Evolutionary conservation across 2,113 vertebrate species (phyloP).

Genomic region (Halcyon senegalensis): DNA sequence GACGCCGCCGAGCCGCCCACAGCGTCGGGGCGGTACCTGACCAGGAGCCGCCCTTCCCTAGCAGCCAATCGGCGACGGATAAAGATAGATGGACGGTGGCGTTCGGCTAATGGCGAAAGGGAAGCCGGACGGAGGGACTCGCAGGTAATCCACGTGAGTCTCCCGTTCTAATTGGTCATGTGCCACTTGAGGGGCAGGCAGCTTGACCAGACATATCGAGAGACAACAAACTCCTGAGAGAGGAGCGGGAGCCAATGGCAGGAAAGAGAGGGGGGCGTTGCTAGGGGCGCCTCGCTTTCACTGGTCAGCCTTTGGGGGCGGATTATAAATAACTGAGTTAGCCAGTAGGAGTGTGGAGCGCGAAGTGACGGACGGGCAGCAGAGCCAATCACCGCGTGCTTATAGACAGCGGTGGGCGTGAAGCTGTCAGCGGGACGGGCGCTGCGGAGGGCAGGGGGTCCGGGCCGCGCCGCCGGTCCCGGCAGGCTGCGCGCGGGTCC

Average conservation of each 20-base stretch:
- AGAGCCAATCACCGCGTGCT: neutral
- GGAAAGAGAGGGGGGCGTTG: neutral
- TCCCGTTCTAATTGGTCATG: neutral
- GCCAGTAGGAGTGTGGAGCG: fast-evolving
- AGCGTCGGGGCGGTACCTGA: neutral
- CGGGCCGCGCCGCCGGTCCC: neutral
- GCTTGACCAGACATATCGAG: fast-evolving
- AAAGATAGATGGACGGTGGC: fast-evolving
- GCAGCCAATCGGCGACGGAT: fast-evolving
- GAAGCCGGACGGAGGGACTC: fast-evolving
- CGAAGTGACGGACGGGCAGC: fast-evolving
- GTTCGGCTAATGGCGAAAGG: fast-evolving
- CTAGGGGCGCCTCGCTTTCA: slow-evolving; percentile 27
- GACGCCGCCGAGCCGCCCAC: neutral
- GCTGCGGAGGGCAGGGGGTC: fast-evolving
- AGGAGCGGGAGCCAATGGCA: neutral
- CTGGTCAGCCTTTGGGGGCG: neutral
- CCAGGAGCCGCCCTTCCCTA: fast-evolving
- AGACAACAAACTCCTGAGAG: fast-evolving
- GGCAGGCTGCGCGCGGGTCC: neutral
- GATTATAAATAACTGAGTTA: neutral
- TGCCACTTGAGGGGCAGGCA: fast-evolving
- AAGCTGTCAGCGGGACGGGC: neutral
- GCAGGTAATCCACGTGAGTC: neutral
- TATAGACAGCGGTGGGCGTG: fast-evolving